Evolutionary conservation across 2,797 vertebrate species (phyloP).

Genomic region (Propithecus deckenii): DNA sequence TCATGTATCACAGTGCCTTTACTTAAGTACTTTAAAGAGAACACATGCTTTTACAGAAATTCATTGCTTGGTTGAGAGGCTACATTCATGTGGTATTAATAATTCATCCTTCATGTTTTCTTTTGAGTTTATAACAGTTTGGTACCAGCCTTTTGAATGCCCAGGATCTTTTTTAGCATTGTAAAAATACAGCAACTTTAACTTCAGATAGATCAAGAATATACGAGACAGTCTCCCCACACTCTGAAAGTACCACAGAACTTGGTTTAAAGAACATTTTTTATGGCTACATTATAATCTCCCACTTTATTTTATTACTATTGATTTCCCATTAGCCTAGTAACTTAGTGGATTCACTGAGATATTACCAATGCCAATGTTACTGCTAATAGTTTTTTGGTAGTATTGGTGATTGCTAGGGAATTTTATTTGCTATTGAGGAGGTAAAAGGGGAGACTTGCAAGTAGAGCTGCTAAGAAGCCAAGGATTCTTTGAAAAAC

Average conservation of each 20-base stretch:
- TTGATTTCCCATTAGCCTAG: not conserved
- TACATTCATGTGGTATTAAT: not conserved
- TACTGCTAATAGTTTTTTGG: conserved; percentile 1
- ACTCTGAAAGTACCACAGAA: not conserved
- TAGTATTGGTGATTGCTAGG: not conserved
- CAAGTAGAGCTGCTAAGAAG: not conserved
- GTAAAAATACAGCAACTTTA: not conserved
- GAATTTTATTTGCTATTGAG: not conserved
- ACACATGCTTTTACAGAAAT: not conserved
- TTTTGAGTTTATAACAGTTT: not conserved
- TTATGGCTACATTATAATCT: conserved; percentile 20
- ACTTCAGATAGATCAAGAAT: not conserved
- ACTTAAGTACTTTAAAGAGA: not conserved
- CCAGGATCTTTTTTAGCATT: not conserved
- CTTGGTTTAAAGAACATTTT: conserved; percentile 27
- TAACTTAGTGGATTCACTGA: not conserved
- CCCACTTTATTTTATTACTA: conserved; percentile 24
- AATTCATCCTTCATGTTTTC: not conserved
- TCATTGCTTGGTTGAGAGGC: not conserved
- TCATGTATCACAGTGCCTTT: not conserved
- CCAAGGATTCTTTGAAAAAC: not conserved
- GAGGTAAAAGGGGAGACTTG: not conserved
- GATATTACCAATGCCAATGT: not conserved
- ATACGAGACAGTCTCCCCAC: not conserved
- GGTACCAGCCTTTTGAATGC: not conserved